A percentile compares a stretch with the other conserved stretches of the same genome.
Evolutionary conservation across 1,140 invertebrate genomes (phyloP).

Genomic region (Ceratitis capitata): DNA sequence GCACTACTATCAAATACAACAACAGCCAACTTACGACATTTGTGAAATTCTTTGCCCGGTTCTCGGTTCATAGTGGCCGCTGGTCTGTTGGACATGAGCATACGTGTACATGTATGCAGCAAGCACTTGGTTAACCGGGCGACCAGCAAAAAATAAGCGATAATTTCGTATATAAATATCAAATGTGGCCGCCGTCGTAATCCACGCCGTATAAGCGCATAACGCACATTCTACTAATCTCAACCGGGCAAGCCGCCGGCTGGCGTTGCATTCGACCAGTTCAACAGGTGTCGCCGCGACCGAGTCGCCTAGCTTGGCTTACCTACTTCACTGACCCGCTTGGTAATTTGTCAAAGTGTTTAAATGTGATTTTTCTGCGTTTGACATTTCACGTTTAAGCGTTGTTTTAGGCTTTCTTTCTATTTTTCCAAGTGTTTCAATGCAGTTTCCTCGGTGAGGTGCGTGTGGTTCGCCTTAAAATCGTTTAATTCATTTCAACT

Average conservation of each 20-base stretch:
- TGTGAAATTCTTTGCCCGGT: conserved; percentile 8
- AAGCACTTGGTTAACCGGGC: not conserved
- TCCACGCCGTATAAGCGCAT: not conserved
- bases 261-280: not conserved
- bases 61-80: not conserved
- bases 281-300: not conserved
- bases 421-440: not conserved
- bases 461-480: conserved; percentile 5
- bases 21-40: not conserved
- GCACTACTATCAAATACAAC: not conserved
- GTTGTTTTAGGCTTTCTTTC: no score
- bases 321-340: conserved; percentile 1
- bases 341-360: conserved; percentile 64
- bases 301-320: not conserved
- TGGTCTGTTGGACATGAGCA: not conserved
- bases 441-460: not conserved
- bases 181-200: not conserved
- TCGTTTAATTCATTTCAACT: conserved; percentile 31
- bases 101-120: no score
- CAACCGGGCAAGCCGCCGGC: not conserved
- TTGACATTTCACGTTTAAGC: conserved; percentile 53
- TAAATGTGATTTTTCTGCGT: conserved; percentile 50
- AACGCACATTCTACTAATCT: conserved; percentile 25
- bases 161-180: conserved; percentile 3
- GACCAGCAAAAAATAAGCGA: not conserved